Evolutionary conservation across 2,797 vertebrate species (phyloP), one percentile per base, ranked within the genome.

Genomic region (Dryobates pubescens): DNA sequence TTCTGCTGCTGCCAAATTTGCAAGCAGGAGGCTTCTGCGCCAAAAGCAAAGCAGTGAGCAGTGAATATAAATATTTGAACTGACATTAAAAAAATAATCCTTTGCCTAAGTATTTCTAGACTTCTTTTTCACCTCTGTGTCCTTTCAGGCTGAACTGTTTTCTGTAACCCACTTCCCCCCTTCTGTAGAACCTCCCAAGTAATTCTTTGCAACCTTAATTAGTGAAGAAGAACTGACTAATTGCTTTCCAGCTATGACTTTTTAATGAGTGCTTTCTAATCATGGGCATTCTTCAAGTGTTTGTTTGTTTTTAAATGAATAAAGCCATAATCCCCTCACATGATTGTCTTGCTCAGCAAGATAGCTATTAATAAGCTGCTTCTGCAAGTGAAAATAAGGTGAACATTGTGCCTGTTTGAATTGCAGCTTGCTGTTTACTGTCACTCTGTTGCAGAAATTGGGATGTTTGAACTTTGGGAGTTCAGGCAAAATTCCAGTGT

Each of bases 121-220:
- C 32, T 34, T 68, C 59, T 70, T 88, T 82, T 89, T 36, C 79
- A 59, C 74, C 57, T 78, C 70, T 79, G 5, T 88, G 92, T 88
- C 91, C 89, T 92, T 41, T 62, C 49, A 76, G 64, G 41, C 49
- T 84, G 82, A 73, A 14, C 82, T 88, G 71, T 84, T 88, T 84
- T 82, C 58, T 59, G 27, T 90, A 93, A 90, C 92, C 91, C 74
- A 90, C 68, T 94, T 96, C 49, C 68, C 38, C 49, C 68, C 38
- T 70, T 47, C 49, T 73, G 1, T 1, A 38, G 82, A 86, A 89
- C 27, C 41, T 85, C 47, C 54, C 27, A 41, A 56, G 23, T 77
- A 47, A 82, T 87, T 74, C 91, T 94, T 68, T 89, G 57, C 80
- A 92, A 19, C 64, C 41, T 68, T 73, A 83, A 72, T 70, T 75